phyloP scores from a whole-genome alignment of 30 jellyfish, hydroid and myxozoan species.

The Haliclystus octoradiatus region DNA sequence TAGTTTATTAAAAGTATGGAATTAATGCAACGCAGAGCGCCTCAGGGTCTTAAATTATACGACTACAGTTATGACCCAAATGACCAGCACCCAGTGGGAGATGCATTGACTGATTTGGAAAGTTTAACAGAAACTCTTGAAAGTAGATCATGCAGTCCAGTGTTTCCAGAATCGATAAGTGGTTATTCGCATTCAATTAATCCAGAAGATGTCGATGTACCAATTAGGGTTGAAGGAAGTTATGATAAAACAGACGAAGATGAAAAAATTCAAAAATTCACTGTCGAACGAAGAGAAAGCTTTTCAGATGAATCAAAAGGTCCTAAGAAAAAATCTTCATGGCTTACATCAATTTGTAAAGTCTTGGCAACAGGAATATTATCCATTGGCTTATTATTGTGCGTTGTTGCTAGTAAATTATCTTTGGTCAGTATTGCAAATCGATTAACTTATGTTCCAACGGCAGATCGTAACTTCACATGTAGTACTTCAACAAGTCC shows the following conservation, averaged over 20 bases:
- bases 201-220: not conserved
- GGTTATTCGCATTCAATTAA: not conserved
- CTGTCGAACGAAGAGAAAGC: constrained; percentile 50
- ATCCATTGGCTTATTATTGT: constrained; percentile 32
- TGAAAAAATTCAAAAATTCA: constrained; percentile 5
- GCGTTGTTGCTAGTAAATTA: constrained; percentile 71
- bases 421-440: constrained; percentile 64
- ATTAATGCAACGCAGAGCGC: not conserved
- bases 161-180: not conserved
- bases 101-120: not conserved
- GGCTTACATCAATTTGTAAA: constrained; percentile 37
- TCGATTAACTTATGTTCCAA: not conserved
- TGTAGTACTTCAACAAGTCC: not conserved
- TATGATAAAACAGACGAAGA: not conserved
- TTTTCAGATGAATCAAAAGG: constrained; percentile 21
- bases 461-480: not conserved
- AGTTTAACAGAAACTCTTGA: not conserved
- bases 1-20: not conserved
- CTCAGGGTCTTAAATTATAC: not conserved
- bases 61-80: not conserved
- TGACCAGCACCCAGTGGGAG: not conserved
- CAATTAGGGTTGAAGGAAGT: not conserved
- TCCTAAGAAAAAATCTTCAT: constrained; percentile 43
- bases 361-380: constrained; percentile 35
- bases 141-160: not conserved